Evolutionary conservation across 2,797 vertebrate genomes (phyloP).

Genomic region (Lepus townsendii): DNA sequence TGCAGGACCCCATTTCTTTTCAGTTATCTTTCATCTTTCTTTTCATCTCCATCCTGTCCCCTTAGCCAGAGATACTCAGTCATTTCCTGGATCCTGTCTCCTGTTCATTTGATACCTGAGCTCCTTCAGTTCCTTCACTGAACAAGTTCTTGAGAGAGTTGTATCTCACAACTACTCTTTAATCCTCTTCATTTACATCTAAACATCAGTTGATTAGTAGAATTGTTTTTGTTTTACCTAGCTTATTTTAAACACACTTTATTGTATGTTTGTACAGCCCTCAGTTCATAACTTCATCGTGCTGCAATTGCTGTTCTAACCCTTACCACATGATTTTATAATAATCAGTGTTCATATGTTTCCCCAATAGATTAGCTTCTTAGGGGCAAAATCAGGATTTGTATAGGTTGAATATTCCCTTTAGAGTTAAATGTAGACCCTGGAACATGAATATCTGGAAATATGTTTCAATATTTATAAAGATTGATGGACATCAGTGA

Average conservation of each 20-base stretch:
- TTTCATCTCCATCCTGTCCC: not conserved
- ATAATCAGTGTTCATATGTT: not conserved
- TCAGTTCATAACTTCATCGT: not conserved
- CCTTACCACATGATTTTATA: not conserved
- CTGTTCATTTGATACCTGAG: not conserved
- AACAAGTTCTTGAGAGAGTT: not conserved
- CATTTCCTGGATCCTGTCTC: not conserved
- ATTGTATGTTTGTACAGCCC: not conserved
- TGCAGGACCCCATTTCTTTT: not conserved
- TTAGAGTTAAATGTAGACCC: conserved; percentile 11
- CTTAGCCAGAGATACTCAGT: not conserved
- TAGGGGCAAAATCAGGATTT: not conserved
- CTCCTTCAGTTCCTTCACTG: not conserved
- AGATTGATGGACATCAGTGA: conserved; percentile 5
- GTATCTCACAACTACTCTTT: not conserved
- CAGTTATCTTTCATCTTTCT: not conserved
- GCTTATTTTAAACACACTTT: not conserved
- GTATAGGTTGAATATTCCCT: not conserved
- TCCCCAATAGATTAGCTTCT: not conserved
- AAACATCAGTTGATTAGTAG: not conserved
- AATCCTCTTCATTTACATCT: not conserved
- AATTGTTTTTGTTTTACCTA: not conserved
- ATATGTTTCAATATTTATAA: conserved; percentile 35
- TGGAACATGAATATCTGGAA: not conserved
- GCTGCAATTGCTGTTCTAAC: not conserved